Evolutionary conservation across 2,797 vertebrate genomes (phyloP).

Genomic region (Trematomus bernacchii): DNA sequence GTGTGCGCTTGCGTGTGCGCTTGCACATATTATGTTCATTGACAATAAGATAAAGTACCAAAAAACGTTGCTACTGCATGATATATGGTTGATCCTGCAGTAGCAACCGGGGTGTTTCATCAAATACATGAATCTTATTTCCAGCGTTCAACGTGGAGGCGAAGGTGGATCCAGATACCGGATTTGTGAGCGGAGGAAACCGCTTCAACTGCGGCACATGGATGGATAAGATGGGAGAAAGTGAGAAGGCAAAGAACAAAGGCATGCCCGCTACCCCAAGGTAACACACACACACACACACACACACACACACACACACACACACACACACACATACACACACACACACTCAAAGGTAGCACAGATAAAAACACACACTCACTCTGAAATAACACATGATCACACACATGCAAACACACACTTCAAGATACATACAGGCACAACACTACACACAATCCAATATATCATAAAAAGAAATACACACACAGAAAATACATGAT

Average conservation of each 20-base stretch:
- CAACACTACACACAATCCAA: too few species aligned
- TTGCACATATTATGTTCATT: too few species aligned
- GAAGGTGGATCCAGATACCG: slow-evolving; percentile 82
- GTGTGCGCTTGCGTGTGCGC: neutral
- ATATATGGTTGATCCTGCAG: neutral
- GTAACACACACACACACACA: slow-evolving; percentile 32
- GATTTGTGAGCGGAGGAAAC: slow-evolving; percentile 92
- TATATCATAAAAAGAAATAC: too few species aligned
- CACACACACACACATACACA: too few species aligned
- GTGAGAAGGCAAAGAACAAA: slow-evolving; percentile 88
- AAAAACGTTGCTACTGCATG: too few species aligned
- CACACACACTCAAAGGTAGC: neutral
- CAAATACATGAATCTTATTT: neutral
- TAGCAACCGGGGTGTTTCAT: neutral
- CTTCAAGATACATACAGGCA: too few species aligned
- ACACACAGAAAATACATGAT: too few species aligned
- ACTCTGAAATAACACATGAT: too few species aligned
- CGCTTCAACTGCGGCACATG: slow-evolving; percentile 93
- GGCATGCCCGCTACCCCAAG: slow-evolving; percentile 90
- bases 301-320: neutral
- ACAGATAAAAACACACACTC: too few species aligned
- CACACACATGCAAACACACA: too few species aligned
- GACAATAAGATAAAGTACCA: too few species aligned
- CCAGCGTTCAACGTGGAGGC: slow-evolving; percentile 68
- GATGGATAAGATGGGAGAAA: slow-evolving; percentile 97